These are phyloP conservation scores for Chlorocebus sabaeus DNA, from an alignment of 2,113 vertebrate species.

Conservation along the genomic window DNA sequence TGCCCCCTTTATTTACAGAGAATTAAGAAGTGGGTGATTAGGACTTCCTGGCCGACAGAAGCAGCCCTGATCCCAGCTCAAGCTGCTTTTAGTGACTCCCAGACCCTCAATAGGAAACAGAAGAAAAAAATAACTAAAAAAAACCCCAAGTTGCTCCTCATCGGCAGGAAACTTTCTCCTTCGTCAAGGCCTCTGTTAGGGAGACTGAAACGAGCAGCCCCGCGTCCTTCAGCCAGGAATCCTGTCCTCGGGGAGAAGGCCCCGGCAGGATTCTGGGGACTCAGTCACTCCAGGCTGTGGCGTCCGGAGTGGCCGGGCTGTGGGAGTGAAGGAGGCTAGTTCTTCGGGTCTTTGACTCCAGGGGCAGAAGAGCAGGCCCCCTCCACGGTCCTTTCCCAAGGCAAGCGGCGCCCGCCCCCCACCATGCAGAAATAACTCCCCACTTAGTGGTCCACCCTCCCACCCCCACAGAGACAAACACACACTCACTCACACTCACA, in stretches of 20 bases:
- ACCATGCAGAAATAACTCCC: constrained; percentile 24
- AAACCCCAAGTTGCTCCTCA: constrained; percentile 56
- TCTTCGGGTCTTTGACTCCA: neutral
- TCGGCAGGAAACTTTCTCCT: constrained; percentile 72
- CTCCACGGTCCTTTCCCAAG: constrained; percentile 53
- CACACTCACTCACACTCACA: constrained; percentile 54
- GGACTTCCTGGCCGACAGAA: constrained; percentile 75
- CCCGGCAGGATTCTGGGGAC: constrained; percentile 23
- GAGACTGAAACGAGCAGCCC: constrained; percentile 35
- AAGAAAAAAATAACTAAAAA: neutral
- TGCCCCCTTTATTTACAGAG: constrained; percentile 83
- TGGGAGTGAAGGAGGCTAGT: neutral
- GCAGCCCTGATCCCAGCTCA: constrained; percentile 75
- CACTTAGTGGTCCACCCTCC: neutral
- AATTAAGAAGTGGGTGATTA: constrained; percentile 79
- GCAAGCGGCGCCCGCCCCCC: neutral
- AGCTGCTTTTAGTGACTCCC: constrained; percentile 64
- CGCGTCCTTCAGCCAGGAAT: constrained; percentile 51
- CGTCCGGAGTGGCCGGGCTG: neutral
- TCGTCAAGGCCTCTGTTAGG: constrained; percentile 63
- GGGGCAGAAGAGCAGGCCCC: neutral
- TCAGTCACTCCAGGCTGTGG: neutral
- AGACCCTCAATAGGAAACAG: constrained; percentile 63
- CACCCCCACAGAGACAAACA: constrained; percentile 14
- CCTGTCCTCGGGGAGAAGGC: constrained; percentile 67